phyloP scores from a whole-genome alignment of 1,140 invertebrate species.

The Coptotermes formosanus region DNA sequence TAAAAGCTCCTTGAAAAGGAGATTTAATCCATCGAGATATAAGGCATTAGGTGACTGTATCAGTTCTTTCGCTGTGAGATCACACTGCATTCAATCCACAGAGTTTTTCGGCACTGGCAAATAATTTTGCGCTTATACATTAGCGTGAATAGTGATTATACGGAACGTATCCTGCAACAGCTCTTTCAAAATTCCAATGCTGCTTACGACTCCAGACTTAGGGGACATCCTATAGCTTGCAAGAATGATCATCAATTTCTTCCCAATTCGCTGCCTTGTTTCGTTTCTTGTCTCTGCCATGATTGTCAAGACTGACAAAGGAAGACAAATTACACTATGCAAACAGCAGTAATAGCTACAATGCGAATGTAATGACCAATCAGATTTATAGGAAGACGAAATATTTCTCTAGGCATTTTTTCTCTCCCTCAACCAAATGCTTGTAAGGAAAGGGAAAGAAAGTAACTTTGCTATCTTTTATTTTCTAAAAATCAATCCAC shows the following conservation, averaged over 20 bases:
- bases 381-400: constrained; percentile 7
- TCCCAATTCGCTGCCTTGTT: background rate
- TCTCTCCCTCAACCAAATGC: background rate
- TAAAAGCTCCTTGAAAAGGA: no score
- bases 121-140: no score
- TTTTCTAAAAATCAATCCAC: background rate
- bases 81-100: no score
- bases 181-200: no score
- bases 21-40: no score
- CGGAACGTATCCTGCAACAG: no score
- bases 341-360: background rate
- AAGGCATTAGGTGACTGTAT: no score
- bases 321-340: background rate
- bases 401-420: background rate
- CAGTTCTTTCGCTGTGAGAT: no score
- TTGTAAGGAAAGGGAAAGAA: background rate
- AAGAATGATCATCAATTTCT: background rate
- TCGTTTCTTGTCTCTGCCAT: background rate
- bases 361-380: constrained; percentile 12
- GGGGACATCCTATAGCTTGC: background rate
- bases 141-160: no score
- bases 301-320: background rate
- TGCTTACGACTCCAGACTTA: no score
- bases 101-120: no score
- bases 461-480: background rate